Percentiles rank a stretch among this genome's conserved stretches.
Evolutionary conservation across 2,888 invertebrate genomes (phyloP).

Genomic region (Thereva nobilitata): DNA sequence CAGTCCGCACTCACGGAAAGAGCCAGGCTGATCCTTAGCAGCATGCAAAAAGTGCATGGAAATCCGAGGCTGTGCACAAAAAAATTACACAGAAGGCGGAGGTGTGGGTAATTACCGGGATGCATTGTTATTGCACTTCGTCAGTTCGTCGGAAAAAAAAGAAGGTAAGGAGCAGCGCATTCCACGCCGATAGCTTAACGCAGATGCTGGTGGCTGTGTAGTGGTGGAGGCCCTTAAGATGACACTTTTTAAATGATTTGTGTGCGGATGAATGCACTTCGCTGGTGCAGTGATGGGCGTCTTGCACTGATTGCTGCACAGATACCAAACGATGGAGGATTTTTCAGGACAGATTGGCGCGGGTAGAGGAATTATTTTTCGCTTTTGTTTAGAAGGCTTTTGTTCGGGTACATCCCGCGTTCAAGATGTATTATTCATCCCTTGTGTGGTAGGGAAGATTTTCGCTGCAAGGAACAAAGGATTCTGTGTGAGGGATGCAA

Average conservation of each 20-base stretch:
- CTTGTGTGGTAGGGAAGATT: too few species aligned
- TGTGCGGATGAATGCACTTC: slow-evolving; percentile 10
- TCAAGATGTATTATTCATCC: too few species aligned
- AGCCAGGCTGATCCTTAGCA: too few species aligned
- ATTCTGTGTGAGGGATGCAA: too few species aligned
- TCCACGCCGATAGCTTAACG: not conserved
- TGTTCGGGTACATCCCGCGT: slow-evolving; percentile 1
- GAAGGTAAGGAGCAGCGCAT: not conserved
- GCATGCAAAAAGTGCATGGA: too few species aligned
- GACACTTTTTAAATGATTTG: not conserved
- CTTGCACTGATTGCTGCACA: slow-evolving; percentile 13
- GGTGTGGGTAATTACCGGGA: slow-evolving; percentile 10
- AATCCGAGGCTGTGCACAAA: not conserved
- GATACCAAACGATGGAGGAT: slow-evolving; percentile 4
- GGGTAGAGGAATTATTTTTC: slow-evolving; percentile 8
- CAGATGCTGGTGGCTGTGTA: not conserved
- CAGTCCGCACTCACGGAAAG: too few species aligned
- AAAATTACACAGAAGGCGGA: not conserved
- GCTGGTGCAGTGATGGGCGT: not conserved
- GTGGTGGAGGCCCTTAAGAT: not conserved
- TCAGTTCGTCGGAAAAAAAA: not conserved
- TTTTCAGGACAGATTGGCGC: slow-evolving; percentile 8
- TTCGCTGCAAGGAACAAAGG: too few species aligned
- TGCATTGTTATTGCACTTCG: slow-evolving; percentile 5
- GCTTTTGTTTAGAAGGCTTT: slow-evolving; percentile 8